These are phyloP conservation scores for Steromphala cineraria DNA, from an alignment of 2,888 invertebrate genomes.

Conservation along the genomic window DNA sequence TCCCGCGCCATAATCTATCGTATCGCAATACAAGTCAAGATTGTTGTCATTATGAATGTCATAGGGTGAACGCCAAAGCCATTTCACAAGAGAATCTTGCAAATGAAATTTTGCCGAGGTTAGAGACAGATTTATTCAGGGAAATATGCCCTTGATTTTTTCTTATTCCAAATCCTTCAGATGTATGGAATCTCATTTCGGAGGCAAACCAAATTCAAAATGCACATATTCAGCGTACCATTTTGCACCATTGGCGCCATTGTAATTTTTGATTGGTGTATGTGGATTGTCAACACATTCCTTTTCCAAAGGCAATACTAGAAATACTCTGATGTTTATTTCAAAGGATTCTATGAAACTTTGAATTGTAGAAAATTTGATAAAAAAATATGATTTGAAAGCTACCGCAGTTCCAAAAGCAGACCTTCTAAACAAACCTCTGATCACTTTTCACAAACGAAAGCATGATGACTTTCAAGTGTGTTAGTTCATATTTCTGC, in stretches of 20 bases:
- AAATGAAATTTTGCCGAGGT: constrained; percentile 22
- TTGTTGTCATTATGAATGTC: constrained; percentile 21
- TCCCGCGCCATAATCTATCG: constrained; percentile 22
- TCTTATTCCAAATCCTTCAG: background rate
- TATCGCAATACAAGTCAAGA: constrained; percentile 14
- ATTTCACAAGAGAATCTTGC: background rate
- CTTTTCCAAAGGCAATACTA: background rate
- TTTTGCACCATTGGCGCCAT: background rate
- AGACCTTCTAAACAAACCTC: background rate
- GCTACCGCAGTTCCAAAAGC: background rate
- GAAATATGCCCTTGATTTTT: background rate
- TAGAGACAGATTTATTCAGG: background rate
- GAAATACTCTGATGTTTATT: constrained; percentile 16
- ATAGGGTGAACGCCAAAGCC: background rate
- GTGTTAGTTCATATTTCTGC: constrained; percentile 18
- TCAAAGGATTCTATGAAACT: constrained; percentile 7
- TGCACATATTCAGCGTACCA: background rate
- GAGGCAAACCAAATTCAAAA: background rate
- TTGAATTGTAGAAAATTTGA: constrained; percentile 7
- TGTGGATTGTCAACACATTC: background rate
- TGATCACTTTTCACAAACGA: background rate
- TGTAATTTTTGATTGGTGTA: background rate
- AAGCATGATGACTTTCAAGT: constrained; percentile 10
- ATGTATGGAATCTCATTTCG: constrained; percentile 16
- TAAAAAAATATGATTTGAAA: constrained; percentile 15